Percentiles rank a stretch among this genome's conserved stretches.
These are phyloP conservation scores for Megaceryle torquata DNA, from an alignment of 2,113 vertebrate genomes.

Conservation along the genomic window DNA sequence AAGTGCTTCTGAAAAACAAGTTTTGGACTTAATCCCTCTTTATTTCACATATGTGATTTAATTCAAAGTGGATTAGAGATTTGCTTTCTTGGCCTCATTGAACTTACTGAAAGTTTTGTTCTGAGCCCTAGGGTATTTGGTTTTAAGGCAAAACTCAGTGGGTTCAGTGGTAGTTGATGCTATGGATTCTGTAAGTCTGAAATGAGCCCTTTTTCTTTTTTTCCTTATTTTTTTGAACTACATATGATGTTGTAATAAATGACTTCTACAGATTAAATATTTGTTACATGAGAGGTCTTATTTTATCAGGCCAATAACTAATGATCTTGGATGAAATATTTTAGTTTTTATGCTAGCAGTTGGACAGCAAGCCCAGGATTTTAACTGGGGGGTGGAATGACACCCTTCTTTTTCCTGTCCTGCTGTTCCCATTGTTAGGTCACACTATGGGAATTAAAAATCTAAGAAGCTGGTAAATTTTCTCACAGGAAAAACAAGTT, in stretches of 20 bases:
- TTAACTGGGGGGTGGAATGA: neutral
- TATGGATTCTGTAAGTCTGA: neutral
- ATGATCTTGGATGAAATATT: neutral
- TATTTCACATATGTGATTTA: neutral
- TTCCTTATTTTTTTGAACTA: neutral
- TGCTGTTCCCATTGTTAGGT: slow-evolving; percentile 4
- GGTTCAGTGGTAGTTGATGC: neutral
- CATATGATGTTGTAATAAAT: neutral
- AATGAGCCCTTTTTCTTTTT: neutral
- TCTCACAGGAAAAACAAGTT: neutral
- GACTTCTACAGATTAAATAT: neutral
- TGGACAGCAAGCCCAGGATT: neutral
- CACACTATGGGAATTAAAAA: neutral
- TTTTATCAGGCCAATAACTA: neutral
- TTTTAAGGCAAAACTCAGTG: neutral
- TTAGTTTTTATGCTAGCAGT: neutral
- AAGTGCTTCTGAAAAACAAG: neutral
- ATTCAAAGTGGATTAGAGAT: neutral
- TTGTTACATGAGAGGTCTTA: neutral
- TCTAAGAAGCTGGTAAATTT: neutral
- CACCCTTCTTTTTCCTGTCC: slow-evolving; percentile 9
- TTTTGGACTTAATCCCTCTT: neutral
- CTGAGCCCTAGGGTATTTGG: neutral
- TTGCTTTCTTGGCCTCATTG: neutral
- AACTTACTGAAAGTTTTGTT: neutral